Percentiles rank a stretch among this genome's conserved stretches.
Conservation (phyloP, 1,140 invertebrate genomes). For the Geopemphigus sp. region DNA sequence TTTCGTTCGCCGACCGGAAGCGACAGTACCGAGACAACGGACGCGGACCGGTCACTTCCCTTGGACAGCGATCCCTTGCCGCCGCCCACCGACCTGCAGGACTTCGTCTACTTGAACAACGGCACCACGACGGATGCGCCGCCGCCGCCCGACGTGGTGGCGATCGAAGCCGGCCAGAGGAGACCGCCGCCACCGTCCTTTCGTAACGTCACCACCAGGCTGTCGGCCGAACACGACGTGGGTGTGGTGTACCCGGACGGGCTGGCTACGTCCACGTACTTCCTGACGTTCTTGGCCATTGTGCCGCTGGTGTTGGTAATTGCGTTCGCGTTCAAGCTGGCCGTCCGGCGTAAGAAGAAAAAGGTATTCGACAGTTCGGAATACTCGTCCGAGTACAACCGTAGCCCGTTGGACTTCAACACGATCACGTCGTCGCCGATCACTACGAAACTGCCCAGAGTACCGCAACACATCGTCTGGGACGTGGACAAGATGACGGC, state of each 20-base stretch:
- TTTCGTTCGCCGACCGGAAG: neutral
- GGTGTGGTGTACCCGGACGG: slow-evolving; percentile 51
- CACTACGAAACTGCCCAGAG: slow-evolving; percentile 59
- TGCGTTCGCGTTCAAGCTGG: slow-evolving; percentile 58
- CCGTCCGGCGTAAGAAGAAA: slow-evolving; percentile 60
- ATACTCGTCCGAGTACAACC: slow-evolving; percentile 62
- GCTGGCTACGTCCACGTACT: slow-evolving; percentile 61
- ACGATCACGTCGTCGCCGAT: slow-evolving; percentile 58
- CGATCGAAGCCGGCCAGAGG: neutral
- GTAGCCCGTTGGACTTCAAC: slow-evolving; percentile 56
- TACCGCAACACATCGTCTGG: slow-evolving; percentile 58
- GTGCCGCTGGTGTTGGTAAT: slow-evolving; percentile 62
- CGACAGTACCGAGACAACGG: neutral
- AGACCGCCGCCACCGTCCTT: neutral
- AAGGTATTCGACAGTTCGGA: slow-evolving; percentile 62
- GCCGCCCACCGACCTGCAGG: slow-evolving; percentile 25
- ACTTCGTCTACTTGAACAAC: slow-evolving; percentile 26
- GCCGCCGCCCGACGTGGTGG: too few species aligned
- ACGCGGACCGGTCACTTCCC: neutral
- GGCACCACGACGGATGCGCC: neutral
- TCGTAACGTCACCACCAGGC: neutral
- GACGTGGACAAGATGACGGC: slow-evolving; percentile 51
- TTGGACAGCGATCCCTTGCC: neutral
- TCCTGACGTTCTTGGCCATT: slow-evolving; percentile 62
- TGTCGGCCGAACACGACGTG: slow-evolving; percentile 43